A percentile compares a stretch with the other conserved stretches of the same genome.
phyloP scores from a whole-genome alignment of 2,113 vertebrate genomes.

The Stegostoma tigrinum region DNA sequence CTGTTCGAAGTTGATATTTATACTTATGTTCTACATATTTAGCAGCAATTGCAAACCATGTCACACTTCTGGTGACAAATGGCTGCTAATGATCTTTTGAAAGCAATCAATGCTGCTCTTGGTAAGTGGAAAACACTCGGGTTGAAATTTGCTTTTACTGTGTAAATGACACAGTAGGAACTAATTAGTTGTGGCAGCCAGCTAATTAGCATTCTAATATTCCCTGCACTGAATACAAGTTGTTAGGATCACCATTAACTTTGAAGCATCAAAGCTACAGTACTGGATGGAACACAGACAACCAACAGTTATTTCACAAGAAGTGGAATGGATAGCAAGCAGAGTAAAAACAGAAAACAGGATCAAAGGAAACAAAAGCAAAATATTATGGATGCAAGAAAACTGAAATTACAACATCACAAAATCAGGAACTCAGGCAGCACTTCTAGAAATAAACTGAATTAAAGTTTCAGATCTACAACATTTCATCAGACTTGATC shows the following conservation, averaged over 20 bases:
- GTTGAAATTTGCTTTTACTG: constrained; percentile 8
- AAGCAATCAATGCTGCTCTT: constrained; percentile 30
- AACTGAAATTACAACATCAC: not conserved
- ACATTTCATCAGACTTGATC: not conserved
- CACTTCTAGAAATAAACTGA: not conserved
- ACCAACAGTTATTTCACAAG: not conserved
- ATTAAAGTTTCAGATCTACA: not conserved
- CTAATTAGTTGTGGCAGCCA: not conserved
- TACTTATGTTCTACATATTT: not conserved
- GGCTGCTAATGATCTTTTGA: constrained; percentile 28
- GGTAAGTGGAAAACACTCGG: constrained; percentile 9
- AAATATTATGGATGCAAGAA: not conserved
- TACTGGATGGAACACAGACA: not conserved
- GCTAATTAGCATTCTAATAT: not conserved
- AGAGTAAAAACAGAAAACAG: not conserved
- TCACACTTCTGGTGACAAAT: not conserved
- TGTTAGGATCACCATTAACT: not conserved
- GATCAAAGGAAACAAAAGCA: not conserved
- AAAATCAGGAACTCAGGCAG: not conserved
- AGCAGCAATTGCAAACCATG: not conserved
- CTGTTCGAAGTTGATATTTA: not conserved
- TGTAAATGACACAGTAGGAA: constrained; percentile 8
- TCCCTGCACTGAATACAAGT: not conserved
- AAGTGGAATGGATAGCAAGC: not conserved
- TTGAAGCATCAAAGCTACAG: not conserved